A percentile compares a stretch with the other conserved stretches of the same genome.
phyloP scores from a whole-genome alignment of 2,888 invertebrate genomes.

The Mactromeris polynyma region DNA sequence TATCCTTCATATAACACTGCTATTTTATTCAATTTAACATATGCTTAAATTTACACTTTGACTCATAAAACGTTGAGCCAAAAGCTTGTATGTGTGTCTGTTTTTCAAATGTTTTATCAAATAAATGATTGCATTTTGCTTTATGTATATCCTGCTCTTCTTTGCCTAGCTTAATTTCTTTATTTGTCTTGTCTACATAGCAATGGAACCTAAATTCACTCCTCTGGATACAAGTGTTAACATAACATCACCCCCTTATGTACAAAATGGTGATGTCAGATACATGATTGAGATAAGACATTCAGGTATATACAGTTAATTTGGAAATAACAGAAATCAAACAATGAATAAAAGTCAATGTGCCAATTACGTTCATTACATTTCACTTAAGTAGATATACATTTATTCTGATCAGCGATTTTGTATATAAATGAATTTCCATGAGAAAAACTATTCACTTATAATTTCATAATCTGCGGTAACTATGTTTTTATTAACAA shows the following conservation, averaged over 20 bases:
- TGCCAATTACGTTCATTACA: background rate
- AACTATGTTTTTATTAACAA: background rate
- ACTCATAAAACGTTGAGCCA: background rate
- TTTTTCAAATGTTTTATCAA: background rate
- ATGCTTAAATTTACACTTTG: background rate
- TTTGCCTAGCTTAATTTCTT: background rate
- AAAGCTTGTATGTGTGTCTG: background rate
- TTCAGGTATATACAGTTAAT: conserved; percentile 65
- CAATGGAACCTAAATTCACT: conserved; percentile 66
- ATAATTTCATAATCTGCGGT: background rate
- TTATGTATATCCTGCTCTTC: background rate
- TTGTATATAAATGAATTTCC: background rate
- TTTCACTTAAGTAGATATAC: background rate
- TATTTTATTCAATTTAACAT: background rate
- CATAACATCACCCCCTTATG: conserved; percentile 75
- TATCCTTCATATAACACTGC: background rate
- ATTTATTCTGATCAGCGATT: background rate
- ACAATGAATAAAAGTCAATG: background rate
- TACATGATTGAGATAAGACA: conserved; percentile 76
- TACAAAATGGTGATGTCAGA: conserved; percentile 65
- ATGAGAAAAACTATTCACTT: no score
- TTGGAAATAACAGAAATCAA: background rate
- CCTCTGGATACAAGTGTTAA: conserved; percentile 76
- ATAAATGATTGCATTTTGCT: background rate
- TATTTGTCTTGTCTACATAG: conserved; percentile 39